Conservation (phyloP, 2,113 vertebrate species). For the Solea solea region DNA sequence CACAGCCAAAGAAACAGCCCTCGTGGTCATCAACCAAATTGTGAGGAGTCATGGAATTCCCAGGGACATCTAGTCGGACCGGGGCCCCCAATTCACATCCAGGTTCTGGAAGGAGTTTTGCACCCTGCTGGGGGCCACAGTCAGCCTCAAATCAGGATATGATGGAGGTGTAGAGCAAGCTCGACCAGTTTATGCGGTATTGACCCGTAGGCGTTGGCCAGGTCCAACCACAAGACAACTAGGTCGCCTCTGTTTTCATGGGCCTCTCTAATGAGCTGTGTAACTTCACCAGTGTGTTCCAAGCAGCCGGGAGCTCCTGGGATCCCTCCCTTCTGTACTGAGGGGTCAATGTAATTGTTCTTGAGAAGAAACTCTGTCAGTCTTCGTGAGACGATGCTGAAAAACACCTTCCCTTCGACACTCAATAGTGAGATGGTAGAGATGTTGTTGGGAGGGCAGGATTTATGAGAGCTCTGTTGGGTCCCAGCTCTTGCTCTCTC, state of each 20-base stretch:
- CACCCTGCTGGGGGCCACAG: too few relatives aligned
- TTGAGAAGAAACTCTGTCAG: too few relatives aligned
- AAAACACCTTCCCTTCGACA: too few relatives aligned
- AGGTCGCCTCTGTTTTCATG: not conserved
- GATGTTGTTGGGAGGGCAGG: not conserved
- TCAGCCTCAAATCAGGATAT: not conserved
- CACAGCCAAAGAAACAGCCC: not conserved
- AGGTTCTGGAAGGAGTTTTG: too few relatives aligned
- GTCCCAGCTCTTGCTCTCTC: not conserved
- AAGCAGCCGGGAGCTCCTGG: too few relatives aligned
- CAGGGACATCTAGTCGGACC: not conserved
- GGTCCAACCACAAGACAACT: not conserved
- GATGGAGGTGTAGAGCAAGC: not conserved
- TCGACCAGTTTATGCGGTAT: not conserved
- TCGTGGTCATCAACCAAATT: not conserved
- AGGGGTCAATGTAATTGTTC: too few relatives aligned
- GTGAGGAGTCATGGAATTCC: not conserved
- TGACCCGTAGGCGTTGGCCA: not conserved
- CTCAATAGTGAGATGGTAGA: too few relatives aligned
- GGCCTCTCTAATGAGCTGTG: not conserved
- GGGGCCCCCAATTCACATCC: too few relatives aligned
- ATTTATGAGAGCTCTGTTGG: too few relatives aligned
- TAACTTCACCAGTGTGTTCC: too few relatives aligned
- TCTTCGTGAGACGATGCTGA: too few relatives aligned
- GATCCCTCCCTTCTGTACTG: too few relatives aligned